Conservation (phyloP, 1,140 invertebrate species). For the Propsilocerus akamusi region DNA sequence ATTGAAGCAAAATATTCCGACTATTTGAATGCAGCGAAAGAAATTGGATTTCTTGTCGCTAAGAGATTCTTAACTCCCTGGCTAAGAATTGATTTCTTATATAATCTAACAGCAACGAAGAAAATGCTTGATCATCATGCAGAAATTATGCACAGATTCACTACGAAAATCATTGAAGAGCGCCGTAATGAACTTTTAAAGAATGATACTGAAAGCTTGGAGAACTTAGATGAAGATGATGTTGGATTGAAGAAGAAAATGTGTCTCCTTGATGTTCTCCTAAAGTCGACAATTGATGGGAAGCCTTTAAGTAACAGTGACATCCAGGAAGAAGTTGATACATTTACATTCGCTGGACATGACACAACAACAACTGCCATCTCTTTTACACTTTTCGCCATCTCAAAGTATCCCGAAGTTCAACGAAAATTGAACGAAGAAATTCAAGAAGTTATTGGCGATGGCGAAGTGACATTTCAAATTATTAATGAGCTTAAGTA, state of each 20-base stretch:
- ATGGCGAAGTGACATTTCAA: conserved; percentile 23
- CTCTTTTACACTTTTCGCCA: conserved; percentile 12
- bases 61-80: background rate
- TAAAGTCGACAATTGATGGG: conserved; percentile 33
- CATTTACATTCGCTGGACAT: conserved; percentile 31
- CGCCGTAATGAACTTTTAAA: background rate
- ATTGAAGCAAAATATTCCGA: background rate
- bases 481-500: conserved; percentile 33
- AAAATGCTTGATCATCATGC: background rate
- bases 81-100: background rate
- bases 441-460: conserved; percentile 6
- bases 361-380: conserved; percentile 19
- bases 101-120: background rate
- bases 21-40: background rate
- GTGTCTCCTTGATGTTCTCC: conserved; percentile 49
- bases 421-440: conserved; percentile 9
- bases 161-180: background rate
- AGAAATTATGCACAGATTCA: background rate
- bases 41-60: background rate
- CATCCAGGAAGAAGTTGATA: conserved; percentile 27
- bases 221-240: conserved; percentile 8
- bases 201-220: background rate
- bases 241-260: conserved; percentile 23
- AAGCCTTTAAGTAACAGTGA: conserved; percentile 31
- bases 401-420: conserved; percentile 14